Conservation (phyloP, 2,888 invertebrate genomes). For the Xanthorhoe designata region DNA sequence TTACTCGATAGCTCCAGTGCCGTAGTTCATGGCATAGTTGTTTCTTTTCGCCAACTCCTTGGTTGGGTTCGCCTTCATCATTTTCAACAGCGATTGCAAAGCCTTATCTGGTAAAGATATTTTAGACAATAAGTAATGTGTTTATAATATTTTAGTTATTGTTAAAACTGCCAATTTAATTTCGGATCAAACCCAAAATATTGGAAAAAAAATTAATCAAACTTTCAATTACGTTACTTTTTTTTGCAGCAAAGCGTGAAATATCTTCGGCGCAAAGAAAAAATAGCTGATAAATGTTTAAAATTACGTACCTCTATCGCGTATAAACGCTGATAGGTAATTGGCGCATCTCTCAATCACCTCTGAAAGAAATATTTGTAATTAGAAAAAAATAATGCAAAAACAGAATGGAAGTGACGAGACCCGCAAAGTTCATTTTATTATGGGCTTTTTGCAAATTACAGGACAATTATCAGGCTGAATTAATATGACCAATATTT, state of each 20-base stretch:
- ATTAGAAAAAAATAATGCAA: not conserved
- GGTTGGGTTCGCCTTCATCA: constrained; percentile 60
- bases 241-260: too few relatives aligned
- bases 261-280: not conserved
- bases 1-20: constrained; percentile 64
- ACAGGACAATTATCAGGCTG: too few relatives aligned
- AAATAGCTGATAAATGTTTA: not conserved
- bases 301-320: constrained; percentile 62
- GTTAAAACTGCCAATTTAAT: too few relatives aligned
- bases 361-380: constrained; percentile 54
- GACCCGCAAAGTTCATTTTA: too few relatives aligned
- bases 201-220: too few relatives aligned
- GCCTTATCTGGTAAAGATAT: constrained; percentile 53
- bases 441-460: too few relatives aligned
- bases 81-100: constrained; percentile 53
- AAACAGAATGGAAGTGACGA: too few relatives aligned
- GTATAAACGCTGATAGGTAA: constrained; percentile 66
- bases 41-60: constrained; percentile 57
- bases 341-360: constrained; percentile 58
- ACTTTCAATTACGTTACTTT: too few relatives aligned
- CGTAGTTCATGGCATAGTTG: constrained; percentile 59
- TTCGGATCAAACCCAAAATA: too few relatives aligned
- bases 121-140: not conserved
- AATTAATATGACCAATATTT: not conserved
- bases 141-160: too few relatives aligned